Base-by-base conservation (phyloP, 1,140 invertebrate genomes). In the Drosophila miranda region DNA sequence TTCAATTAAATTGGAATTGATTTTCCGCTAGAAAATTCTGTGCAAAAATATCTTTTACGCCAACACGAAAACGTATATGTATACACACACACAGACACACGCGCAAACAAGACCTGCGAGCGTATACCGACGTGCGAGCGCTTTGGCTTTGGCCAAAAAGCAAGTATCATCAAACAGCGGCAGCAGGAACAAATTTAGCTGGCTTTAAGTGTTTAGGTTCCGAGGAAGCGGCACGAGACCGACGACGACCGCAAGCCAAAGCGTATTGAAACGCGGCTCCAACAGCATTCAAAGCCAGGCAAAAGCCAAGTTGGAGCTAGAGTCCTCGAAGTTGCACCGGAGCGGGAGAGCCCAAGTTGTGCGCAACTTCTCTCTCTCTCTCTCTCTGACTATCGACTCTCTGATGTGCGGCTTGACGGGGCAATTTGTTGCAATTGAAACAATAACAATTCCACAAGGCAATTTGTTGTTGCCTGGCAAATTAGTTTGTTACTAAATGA, bases 341-440 rank as follows among this genome's bases (percentile, higher is more conserved):
- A 43, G 43, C 3, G 43, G 41, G 50, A 8, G 63, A 59, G 43
- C 14, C 14, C 13, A 11, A 42, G 14, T 54, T 70, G 58, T 75
- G 63, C 74, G 68, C 43, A 76, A 73, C 51, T 86, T 78, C 52
- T 46, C 50, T 46, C 48, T 28, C n/a, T 21, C 14, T 38, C 2
- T 26, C 28, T 45, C 48, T 71, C 38, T 38, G 53, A 62, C 49
- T 42, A 9, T 14, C 14, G 7, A 28, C 28, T 60, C 66, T 60
- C 61, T 52, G 23, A 52, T 56, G 52, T 73, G 64, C 49, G 51
- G 38, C 53, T 19, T 60, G 43, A 54, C 45, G 55, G 75, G 62
- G 58, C 82, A 86, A 86, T 86, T 86, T 87, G 78, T 82, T 86
- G 82, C 82, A 86, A 87, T 86, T 86, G 78, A 86, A 87, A 82